Evolutionary conservation across 2,888 invertebrate species (phyloP).

Genomic region (Chymomyza procnemis): DNA sequence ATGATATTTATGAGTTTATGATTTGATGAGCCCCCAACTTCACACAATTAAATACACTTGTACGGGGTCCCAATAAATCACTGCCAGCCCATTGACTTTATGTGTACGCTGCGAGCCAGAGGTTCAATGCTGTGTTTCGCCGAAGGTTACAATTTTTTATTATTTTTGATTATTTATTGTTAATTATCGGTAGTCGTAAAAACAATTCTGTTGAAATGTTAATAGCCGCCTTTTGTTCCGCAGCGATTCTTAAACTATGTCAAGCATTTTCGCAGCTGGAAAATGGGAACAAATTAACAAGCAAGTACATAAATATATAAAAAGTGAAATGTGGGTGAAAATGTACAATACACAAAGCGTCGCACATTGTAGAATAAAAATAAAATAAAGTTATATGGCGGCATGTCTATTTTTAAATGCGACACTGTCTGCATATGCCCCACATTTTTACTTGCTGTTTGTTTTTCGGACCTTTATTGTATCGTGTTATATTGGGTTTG

Average conservation of each 20-base stretch:
- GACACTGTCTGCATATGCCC: background rate
- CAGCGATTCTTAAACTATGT: background rate
- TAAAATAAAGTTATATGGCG: background rate
- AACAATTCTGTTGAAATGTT: background rate
- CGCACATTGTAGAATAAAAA: background rate
- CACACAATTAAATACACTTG: background rate
- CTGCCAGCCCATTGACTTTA: slow-evolving; percentile 12
- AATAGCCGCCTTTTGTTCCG: background rate
- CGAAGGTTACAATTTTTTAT: background rate
- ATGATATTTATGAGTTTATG: slow-evolving; percentile 56
- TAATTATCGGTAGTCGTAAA: background rate
- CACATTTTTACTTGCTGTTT: background rate
- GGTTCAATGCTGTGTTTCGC: background rate
- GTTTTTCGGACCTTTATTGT: background rate
- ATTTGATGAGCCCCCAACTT: slow-evolving; percentile 41
- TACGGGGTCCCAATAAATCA: slow-evolving; percentile 28
- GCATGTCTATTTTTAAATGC: background rate
- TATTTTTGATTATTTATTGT: slow-evolving; percentile 1
- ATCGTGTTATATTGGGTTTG: background rate
- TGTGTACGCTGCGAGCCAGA: background rate
- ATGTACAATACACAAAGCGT: background rate
- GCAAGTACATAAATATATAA: background rate
- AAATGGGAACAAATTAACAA: background rate
- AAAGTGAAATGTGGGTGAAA: background rate
- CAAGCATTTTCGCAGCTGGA: background rate